Base-by-base conservation (phyloP, 2,797 vertebrate genomes). In the Ispidina lecontei region DNA sequence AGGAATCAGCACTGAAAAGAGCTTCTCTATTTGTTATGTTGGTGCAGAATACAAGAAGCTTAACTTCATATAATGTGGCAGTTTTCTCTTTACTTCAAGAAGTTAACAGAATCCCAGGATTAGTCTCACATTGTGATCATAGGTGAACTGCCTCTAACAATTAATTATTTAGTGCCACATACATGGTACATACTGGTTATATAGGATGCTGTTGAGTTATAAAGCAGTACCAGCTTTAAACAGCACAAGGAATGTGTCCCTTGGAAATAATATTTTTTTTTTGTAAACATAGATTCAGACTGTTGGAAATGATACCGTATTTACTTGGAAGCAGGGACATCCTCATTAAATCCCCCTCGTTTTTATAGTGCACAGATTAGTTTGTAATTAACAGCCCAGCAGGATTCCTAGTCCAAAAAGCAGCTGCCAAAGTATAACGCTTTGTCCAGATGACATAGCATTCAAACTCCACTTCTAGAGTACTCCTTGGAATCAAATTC, bases 141-240 rank as follows among this genome's bases (percentile, higher is more conserved):
- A 73, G 56, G 56, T 73, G 64, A 93, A 78, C 49, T 81, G 60
- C 76, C 28, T 81, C 73, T 72, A 60, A 22, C 39, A 52, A 4
- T 73, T 31, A 73, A 28, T 56, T 56, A 39, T 31, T 72, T 71
- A 6, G 25, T 23, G 52, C 35, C 35, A 37, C 15, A 7, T 49
- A 60, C 12, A 8, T 46, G 33, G 29, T 52, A 41, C 15, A 14
- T 25, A 49, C 33, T 63, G 71, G 14, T 81, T 85, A n/a, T 49
- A 55, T 33, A 65, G 64, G 68, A 88, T 88, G 59, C 70, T 78
- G 28, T 65, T 85, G 78, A 71, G 18, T 87, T 90, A 29, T 10
- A 75, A 93, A 91, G 62, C 69, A 55, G 54, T 92, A 10, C 80
- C 75, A 89, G 73, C 83, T 83, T 91, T 91, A 81, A 91, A 41